phyloP scores from a whole-genome alignment of 1,140 invertebrate species.

The Zophobas morio region DNA sequence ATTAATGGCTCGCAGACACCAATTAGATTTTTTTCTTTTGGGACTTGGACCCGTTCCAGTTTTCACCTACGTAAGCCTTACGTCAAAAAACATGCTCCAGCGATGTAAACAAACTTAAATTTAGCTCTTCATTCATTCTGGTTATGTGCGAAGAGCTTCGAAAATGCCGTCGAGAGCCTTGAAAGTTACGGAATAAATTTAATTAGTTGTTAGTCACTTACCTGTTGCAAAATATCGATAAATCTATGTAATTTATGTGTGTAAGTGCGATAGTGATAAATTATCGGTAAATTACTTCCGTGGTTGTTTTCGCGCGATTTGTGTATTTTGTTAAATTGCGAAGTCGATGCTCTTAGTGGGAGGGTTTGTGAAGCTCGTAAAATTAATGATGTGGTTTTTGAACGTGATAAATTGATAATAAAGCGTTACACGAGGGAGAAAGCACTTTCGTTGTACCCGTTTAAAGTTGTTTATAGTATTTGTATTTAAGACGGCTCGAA shows the following conservation, averaged over 20 bases:
- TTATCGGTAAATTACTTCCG: slow-evolving; percentile 16
- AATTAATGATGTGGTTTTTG: too few species aligned
- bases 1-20: background rate
- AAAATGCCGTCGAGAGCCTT: slow-evolving; percentile 24
- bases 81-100: slow-evolving; percentile 5
- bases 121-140: slow-evolving; percentile 30
- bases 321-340: too few species aligned
- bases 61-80: slow-evolving; percentile 10
- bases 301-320: background rate
- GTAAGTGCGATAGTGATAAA: slow-evolving; percentile 33
- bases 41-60: slow-evolving; percentile 13
- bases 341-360: too few species aligned
- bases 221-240: slow-evolving; percentile 35
- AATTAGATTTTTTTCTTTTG: slow-evolving; percentile 2
- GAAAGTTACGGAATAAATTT: slow-evolving; percentile 28
- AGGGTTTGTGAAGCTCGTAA: too few species aligned
- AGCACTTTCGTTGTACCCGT: too few species aligned
- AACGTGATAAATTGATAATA: too few species aligned
- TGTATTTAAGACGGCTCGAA: too few species aligned
- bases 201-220: slow-evolving; percentile 11
- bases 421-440: too few species aligned
- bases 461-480: too few species aligned
- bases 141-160: slow-evolving; percentile 6
- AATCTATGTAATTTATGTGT: slow-evolving; percentile 11
- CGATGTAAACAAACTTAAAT: slow-evolving; percentile 36